Evolutionary conservation across 2,888 invertebrate genomes (phyloP).

Genomic region (Cynaeus angustus): DNA sequence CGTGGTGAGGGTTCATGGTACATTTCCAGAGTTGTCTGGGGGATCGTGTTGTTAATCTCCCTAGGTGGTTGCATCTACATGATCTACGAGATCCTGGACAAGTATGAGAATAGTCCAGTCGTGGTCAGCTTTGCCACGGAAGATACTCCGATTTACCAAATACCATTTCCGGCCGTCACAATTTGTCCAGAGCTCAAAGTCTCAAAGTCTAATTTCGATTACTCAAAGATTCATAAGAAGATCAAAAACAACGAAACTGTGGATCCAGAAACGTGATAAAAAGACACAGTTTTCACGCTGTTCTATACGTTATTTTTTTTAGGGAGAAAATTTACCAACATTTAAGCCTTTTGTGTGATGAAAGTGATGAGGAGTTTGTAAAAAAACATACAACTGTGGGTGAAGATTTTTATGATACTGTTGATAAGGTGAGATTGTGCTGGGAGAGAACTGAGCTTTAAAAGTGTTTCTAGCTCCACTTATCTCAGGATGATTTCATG

Average conservation of each 20-base stretch:
- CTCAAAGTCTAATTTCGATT: constrained; percentile 19
- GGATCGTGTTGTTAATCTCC: constrained; percentile 63
- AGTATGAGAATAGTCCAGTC: constrained; percentile 51
- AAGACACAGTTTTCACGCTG: too few species aligned
- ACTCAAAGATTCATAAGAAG: neutral
- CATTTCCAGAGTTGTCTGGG: constrained; percentile 76
- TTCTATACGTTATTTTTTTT: too few species aligned
- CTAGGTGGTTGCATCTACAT: constrained; percentile 40
- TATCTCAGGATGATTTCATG: too few species aligned
- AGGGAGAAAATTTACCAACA: too few species aligned
- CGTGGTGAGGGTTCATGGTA: neutral
- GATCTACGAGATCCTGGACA: constrained; percentile 45
- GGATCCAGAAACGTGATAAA: too few species aligned
- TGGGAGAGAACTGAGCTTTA: too few species aligned
- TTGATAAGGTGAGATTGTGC: neutral
- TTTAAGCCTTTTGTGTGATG: too few species aligned
- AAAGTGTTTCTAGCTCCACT: neutral
- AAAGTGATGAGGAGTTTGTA: too few species aligned
- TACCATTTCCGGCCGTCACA: constrained; percentile 56
- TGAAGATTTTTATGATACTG: neutral
- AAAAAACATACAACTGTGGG: too few species aligned
- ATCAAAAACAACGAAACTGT: neutral
- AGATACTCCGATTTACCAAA: constrained; percentile 52
- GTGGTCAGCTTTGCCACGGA: constrained; percentile 52
- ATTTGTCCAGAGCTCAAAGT: constrained; percentile 50